Evolutionary conservation across 1,140 invertebrate genomes (phyloP), one percentile per base, ranked within the genome.

Genomic region (Schlechtendalia chinensis): DNA sequence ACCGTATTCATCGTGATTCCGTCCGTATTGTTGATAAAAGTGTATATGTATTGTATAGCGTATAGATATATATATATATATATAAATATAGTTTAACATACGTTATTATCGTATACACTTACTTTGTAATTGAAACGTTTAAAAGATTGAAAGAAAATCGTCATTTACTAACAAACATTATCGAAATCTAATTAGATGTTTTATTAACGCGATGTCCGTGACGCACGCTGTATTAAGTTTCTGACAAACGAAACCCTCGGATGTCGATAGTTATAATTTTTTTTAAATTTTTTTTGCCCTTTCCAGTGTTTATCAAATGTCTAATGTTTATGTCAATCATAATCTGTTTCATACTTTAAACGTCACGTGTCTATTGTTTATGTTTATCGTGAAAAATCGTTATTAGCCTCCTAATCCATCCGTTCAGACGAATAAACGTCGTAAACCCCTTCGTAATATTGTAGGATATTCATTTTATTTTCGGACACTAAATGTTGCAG

Each of bases 331-430:
- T 32, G 75, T 63, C 75, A 79, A 79, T 79, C 75, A 79, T 54
- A 63, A 79, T 79, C 54, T 47, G 39, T 6, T 17, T 50, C 29
- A 24, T n/a, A 16, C 56, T 17, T 27, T 29, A 24, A 63, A 29
- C 75, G 75, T 63, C 75, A 79, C 75, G 75, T 79, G 75, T 29
- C 75, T 27, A 79, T 79, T 79, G 58, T 79, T 79, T 79, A 59
- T 79, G 39, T 79, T 79, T 79, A 59, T 17, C 10, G 11, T 29
- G 10, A 6, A 54, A 54, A 39, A 53, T 69, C 8, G 8, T 50
- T n/a, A 67, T 67, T 72, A 72, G 47, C 50, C 29, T n/a, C 50
- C 3, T 29, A 54, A 54, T n/a, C 47, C 47, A 54, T n/a, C 47
- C 47, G 22, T 12, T 19, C 67, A 16, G 17, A 72, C 69, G 12